Evolutionary conservation across 2,797 vertebrate species (phyloP), one percentile per base, ranked within the genome.

Genomic region (Labeo calbasu): DNA sequence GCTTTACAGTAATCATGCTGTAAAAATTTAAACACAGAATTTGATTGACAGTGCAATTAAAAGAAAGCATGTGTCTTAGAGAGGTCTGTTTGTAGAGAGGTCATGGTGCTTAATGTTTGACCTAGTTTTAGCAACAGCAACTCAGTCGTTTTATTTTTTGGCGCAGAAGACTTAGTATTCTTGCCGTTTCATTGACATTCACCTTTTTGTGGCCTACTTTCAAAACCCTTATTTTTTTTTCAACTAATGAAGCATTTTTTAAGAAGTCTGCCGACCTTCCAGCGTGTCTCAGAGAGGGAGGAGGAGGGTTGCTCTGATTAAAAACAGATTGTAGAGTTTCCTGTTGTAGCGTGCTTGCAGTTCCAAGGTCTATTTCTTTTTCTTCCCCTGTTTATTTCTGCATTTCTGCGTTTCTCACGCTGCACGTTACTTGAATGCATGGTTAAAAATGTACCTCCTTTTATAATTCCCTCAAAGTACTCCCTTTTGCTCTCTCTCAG

Each of bases 301-400:
- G 66, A 77, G 84, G 87, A 84, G 87, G 84, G 65, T 15, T 85
- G 84, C 91, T 89, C 90, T 96, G 96, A 97, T 97, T 96, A 95
- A 94, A 96, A 96, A 95, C 97, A 97, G 96, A 96, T 95, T 92
- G 92, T 92, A 93, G 90, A 46, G 89, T 94, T 98, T 97, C 96
- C 96, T 97, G 96, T 95, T 92, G 88, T 94, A 95, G 94, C 79
- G 80, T 89, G 92, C 93, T 94, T 91, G 91, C 91, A 92, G 88
- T 90, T 90, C 89, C 88, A 88, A 84, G 89, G 89, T 90, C 86
- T 88, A 87, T 87, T 86, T 81, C 79, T 43, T 63, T 19, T 81
- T 46, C 46, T 68, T 23, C 46, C 57, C n/a, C 51, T 57, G 61
- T 83, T 80, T 66, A 77, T 85, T 79, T 87, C 59, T 79, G 53